These are phyloP conservation scores for Noctilio leporinus DNA, from an alignment of 2,113 vertebrate genomes.

Conservation along the genomic window DNA sequence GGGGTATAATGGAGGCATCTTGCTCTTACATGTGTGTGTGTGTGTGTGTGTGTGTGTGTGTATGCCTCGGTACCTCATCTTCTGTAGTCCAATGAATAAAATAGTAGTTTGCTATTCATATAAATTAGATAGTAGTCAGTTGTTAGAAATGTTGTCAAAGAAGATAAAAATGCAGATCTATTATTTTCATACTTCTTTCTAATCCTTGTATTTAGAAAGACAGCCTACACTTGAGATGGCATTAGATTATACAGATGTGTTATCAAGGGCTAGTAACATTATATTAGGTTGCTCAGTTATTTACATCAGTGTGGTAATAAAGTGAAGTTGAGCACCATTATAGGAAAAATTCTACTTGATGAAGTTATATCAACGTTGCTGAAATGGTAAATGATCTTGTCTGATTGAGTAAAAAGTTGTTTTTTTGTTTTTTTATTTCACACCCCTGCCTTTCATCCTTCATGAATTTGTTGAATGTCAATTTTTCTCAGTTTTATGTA, in stretches of 20 bases:
- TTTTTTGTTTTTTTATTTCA: not conserved
- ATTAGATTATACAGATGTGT: not conserved
- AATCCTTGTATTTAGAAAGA: not conserved
- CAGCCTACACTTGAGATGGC: not conserved
- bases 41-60: not conserved
- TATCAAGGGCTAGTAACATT: not conserved
- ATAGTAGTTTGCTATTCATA: not conserved
- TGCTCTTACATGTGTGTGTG: not conserved
- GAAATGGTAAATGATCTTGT: not conserved
- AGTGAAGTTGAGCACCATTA: not conserved
- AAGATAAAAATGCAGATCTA: not conserved
- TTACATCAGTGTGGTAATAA: not conserved
- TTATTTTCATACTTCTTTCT: slow-evolving; percentile 5
- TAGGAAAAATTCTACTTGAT: not conserved
- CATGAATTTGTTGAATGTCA: not conserved
- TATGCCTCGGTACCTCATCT: not conserved
- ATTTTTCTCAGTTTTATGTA: not conserved
- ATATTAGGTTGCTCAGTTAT: not conserved
- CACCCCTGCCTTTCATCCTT: not conserved
- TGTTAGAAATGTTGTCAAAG: not conserved
- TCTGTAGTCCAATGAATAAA: not conserved
- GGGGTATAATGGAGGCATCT: not conserved
- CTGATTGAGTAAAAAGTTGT: not conserved
- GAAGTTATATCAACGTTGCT: not conserved
- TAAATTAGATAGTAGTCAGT: not conserved